Evolutionary conservation across 2,888 invertebrate genomes (phyloP).

Genomic region (Phymatocera aterrima): DNA sequence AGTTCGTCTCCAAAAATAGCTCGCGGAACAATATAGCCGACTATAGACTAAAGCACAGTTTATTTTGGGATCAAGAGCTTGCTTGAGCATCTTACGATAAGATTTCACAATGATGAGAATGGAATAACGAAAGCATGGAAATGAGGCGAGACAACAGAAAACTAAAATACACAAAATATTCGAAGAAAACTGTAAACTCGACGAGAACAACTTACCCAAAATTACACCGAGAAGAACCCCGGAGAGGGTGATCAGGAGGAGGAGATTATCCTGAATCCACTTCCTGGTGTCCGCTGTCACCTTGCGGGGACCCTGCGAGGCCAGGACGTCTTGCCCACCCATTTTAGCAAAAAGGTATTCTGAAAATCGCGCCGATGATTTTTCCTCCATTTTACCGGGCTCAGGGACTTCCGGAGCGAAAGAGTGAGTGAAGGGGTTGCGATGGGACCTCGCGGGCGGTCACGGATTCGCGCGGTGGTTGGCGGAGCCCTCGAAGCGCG

Average conservation of each 20-base stretch:
- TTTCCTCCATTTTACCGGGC: conserved; percentile 70
- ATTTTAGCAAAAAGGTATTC: conserved; percentile 89
- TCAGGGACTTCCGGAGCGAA: conserved; percentile 29
- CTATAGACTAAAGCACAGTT: neutral
- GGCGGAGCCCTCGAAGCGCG: conserved; percentile 72
- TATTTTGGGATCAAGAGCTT: conserved; percentile 48
- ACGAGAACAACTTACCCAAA: conserved; percentile 83
- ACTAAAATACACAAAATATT: too few species aligned
- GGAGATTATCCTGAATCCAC: conserved; percentile 86
- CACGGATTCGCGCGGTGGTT: conserved; percentile 72
- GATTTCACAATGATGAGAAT: too few species aligned
- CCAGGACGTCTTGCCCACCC: conserved; percentile 77
- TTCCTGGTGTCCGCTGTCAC: conserved; percentile 80
- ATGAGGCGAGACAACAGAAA: too few species aligned
- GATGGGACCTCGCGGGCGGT: conserved; percentile 59
- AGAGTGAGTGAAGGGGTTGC: conserved; percentile 58
- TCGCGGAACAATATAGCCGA: neutral
- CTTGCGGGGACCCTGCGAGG: conserved; percentile 80
- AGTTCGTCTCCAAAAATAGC: conserved; percentile 22
- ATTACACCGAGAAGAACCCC: conserved; percentile 87
- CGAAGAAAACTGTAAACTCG: too few species aligned
- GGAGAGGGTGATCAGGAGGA: conserved; percentile 86
- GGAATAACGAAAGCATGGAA: too few species aligned
- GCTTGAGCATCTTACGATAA: too few species aligned
- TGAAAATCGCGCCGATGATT: conserved; percentile 79